phyloP scores from a whole-genome alignment of 2,113 vertebrate genomes.

The Typhlomys cinereus region DNA sequence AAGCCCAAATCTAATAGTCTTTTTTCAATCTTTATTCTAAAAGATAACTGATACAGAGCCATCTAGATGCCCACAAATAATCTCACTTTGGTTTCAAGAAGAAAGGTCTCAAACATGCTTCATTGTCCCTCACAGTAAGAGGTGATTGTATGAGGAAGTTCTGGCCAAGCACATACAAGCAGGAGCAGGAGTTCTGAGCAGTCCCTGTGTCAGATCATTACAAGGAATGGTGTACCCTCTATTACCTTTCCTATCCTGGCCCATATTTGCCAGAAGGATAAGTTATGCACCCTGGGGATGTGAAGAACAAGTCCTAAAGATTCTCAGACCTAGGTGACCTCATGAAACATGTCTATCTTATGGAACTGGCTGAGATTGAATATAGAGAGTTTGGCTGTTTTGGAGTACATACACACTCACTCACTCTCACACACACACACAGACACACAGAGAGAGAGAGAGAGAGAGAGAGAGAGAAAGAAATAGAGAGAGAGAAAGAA shows the following conservation, averaged over 20 bases:
- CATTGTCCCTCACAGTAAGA: background rate
- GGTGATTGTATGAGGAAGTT: background rate
- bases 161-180: background rate
- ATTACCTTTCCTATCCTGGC: background rate
- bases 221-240: background rate
- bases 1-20: background rate
- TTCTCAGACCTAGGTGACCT: background rate
- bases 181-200: background rate
- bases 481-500: too few species aligned
- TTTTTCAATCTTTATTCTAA: background rate
- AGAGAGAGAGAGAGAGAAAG: too few species aligned
- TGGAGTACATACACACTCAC: too few species aligned
- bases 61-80: background rate
- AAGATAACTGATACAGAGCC: background rate
- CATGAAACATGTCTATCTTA: background rate
- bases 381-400: background rate
- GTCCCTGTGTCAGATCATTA: background rate
- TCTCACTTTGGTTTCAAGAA: background rate
- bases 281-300: background rate
- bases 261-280: background rate
- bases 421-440: too few species aligned
- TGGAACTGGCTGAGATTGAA: background rate
- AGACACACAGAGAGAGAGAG: too few species aligned
- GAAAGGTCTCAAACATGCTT: background rate
- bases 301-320: background rate